These are phyloP conservation scores for Rhyacichthys aspro DNA, from an alignment of 2,797 vertebrate genomes.

Conservation along the genomic window DNA sequence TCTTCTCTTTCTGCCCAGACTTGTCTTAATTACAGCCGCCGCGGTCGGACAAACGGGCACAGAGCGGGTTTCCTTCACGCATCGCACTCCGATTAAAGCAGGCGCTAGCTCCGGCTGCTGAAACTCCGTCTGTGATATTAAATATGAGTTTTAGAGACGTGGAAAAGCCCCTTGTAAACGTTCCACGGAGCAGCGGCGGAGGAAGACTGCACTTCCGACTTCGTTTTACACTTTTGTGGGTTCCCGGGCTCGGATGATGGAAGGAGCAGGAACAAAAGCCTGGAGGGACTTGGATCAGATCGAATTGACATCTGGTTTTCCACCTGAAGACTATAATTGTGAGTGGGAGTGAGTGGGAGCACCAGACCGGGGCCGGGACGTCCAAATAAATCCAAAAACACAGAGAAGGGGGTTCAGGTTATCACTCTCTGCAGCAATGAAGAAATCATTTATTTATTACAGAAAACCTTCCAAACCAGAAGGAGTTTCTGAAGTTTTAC, in stretches of 20 bases:
- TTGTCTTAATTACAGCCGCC: slow-evolving; percentile 58
- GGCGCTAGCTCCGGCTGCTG: slow-evolving; percentile 69
- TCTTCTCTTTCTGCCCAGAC: slow-evolving; percentile 45
- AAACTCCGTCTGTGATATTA: slow-evolving; percentile 38
- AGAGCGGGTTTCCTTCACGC: slow-evolving; percentile 24
- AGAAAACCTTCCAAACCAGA: too few species aligned
- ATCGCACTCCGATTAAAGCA: slow-evolving; percentile 47
- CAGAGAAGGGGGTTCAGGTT: too few species aligned
- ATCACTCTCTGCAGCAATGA: too few species aligned
- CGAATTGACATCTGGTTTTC: slow-evolving; percentile 74
- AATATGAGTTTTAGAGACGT: slow-evolving; percentile 49
- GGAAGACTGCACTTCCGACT: slow-evolving; percentile 24
- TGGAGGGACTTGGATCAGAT: slow-evolving; percentile 40
- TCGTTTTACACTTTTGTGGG: slow-evolving; percentile 41
- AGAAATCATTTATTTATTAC: too few species aligned
- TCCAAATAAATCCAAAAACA: too few species aligned
- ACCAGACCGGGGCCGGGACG: too few species aligned
- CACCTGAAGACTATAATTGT: slow-evolving; percentile 53
- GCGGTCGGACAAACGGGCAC: slow-evolving; percentile 25
- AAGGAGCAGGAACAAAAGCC: slow-evolving; percentile 66
- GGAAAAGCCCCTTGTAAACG: slow-evolving; percentile 57
- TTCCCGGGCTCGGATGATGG: slow-evolving; percentile 52
- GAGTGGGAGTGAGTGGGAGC: slow-evolving; percentile 33
- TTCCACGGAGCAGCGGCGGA: slow-evolving; percentile 10
- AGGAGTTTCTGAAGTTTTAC: too few species aligned